Evolutionary conservation across 1,140 invertebrate species (phyloP).

Genomic region (Artemia franciscana): DNA sequence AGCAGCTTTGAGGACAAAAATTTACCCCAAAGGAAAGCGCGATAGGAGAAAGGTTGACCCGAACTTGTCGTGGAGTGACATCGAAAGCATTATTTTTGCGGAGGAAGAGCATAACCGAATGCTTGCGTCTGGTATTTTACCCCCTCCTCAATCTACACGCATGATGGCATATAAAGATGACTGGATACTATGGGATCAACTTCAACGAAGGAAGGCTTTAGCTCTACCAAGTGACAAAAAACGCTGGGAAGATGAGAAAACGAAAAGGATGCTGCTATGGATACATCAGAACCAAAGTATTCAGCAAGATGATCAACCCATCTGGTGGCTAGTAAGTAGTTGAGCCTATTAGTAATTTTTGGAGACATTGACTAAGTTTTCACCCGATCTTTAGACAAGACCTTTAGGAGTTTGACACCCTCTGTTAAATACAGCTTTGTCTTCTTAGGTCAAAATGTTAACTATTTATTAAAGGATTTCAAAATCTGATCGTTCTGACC

Average conservation of each 20-base stretch:
- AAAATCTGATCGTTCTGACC: no score
- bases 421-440: no score
- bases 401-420: no score
- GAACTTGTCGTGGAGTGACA: conserved; percentile 14
- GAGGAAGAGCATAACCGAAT: conserved; percentile 7
- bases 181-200: conserved; percentile 17
- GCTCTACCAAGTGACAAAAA: conserved; percentile 11
- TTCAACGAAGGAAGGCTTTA: conserved; percentile 13
- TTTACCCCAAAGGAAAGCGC: neutral
- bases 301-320: neutral
- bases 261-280: conserved; percentile 18
- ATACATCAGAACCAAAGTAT: conserved; percentile 13
- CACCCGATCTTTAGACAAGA: no score
- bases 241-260: conserved; percentile 16
- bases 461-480: no score
- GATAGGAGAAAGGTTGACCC: neutral
- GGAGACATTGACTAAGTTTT: no score
- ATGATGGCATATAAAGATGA: conserved; percentile 17
- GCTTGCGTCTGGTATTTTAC: conserved; percentile 1
- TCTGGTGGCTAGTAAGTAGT: conserved; percentile 8
- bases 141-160: conserved; percentile 6
- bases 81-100: conserved; percentile 17
- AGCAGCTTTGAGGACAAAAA: neutral
- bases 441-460: no score
- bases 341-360: no score